These are phyloP conservation scores for Ecliptopera silaceata DNA, from an alignment of 2,888 invertebrate species.

Conservation along the genomic window DNA sequence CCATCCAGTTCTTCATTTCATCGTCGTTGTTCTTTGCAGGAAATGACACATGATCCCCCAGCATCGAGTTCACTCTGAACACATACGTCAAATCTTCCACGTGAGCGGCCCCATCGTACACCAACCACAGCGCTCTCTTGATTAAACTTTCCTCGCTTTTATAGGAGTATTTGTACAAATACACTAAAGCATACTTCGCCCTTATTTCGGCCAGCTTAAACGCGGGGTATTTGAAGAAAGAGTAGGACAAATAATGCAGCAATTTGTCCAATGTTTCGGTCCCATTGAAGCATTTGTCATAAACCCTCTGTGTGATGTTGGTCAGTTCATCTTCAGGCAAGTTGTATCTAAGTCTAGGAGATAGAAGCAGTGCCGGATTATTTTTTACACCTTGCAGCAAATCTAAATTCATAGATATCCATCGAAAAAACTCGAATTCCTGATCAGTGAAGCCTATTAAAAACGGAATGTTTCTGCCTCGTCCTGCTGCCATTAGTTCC, in stretches of 20 bases:
- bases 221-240: background rate
- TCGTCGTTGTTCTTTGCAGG: background rate
- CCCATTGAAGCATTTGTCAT: background rate
- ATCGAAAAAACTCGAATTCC: conserved; percentile 30
- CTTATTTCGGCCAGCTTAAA: background rate
- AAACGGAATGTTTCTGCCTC: conserved; percentile 37
- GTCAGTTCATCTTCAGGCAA: conserved; percentile 9
- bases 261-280: background rate
- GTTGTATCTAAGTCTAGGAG: conserved; percentile 21
- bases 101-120: background rate
- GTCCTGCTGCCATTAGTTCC: conserved; percentile 34
- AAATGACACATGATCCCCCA: background rate
- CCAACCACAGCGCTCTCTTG: background rate
- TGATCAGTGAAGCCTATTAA: conserved; percentile 27
- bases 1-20: background rate
- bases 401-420: conserved; percentile 11
- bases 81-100: background rate
- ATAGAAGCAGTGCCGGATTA: conserved; percentile 26
- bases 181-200: background rate
- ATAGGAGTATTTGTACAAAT: background rate
- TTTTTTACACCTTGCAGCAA: conserved; percentile 17
- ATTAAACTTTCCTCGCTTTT: background rate
- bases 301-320: conserved; percentile 9
- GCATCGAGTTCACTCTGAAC: background rate
- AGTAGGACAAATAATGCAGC: background rate